Base-by-base conservation (phyloP, 2,113 vertebrate species). In the Gopherus evgoodei region DNA sequence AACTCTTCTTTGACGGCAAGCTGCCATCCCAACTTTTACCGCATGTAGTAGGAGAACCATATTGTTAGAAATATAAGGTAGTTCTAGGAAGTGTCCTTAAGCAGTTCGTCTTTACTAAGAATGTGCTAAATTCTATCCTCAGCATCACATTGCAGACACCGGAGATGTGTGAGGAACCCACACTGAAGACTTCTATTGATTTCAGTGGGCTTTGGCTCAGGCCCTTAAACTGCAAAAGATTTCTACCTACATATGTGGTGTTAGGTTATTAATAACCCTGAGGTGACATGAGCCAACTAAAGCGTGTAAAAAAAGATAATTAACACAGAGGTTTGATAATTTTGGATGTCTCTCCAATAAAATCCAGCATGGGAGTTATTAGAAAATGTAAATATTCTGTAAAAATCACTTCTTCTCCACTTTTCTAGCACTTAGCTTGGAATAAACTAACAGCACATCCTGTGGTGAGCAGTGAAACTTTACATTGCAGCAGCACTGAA, bases 1-100 rank as follows among this genome's bases (percentile, higher is more conserved):
- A 90, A 88, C 13, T 54, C 57, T 81, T 96, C 83, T 89, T 93
- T 94, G 87, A 95, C 94, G 72, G 93, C 38, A 27, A 84, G 59
- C 93, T 82, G 57, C 84, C 83, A 80, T 47, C 49, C 53, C 78
- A 92, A 93, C 69, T 90, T 83, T 76, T 89, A 81, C 56, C 89
- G 44, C 38, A 69, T 16, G 5, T 78, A 38, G 50, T 22, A 91
- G 50, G 62, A 52, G 8, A 83, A 54, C 49, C 59, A 54, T 54
- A 49, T 49, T 72, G 57, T 42, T 84, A 79, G 38, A 27, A 91
- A 91, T 38, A 65, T n/a, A 93, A 75, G 21, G 38, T 47, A 81
- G 81, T 88, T 79, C 12, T 38, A 75, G 84, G 44, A 84, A 53
- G 50, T 8, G 17, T 53, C 80, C 35, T 50, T 80, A 79, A 82